Evolutionary conservation across 1,140 invertebrate genomes (phyloP), one percentile per base, ranked within the genome.

Genomic region (Atta texana): DNA sequence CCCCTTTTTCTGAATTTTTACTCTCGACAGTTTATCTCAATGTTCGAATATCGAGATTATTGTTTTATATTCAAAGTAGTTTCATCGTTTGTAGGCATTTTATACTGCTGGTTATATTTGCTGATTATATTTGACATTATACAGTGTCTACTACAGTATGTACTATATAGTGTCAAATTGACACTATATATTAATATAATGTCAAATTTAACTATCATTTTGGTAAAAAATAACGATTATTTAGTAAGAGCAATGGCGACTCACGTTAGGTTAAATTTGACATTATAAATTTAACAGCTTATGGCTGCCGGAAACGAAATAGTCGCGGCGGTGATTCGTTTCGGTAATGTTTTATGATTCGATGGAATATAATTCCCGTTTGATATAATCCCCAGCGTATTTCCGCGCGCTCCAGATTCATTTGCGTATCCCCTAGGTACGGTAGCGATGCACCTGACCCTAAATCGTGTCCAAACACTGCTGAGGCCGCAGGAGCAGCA

Each of bases 381-480:
- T 75, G 80, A 82, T 74, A 39, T 74, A 64, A 82, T 49, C 39
- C 78, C 24, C 66, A 74, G 57, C 39, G 69, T 84, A 61, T 75
- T 84, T 74, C 55, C 57, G 14, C 53, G 51, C 28, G 16, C 55
- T 39, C 74, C 63, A 21, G 53, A 63, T 88, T 88, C 72, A 72
- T 81, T 68, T 76, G 74, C 55, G 53, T 59, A 18, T 28, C 34
- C 39, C n/a, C 61, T 49, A 51, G 39, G 66, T n/a, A 57, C 59
- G 31, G 28, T 44, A 24, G 24, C 8, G 31, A 68, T 69, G 55
- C 71, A 84, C 71, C 63, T 84, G 87, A 75, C 49, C 71, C 77
- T 76, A 76, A 84, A 88, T 88, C 71, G 71, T 39, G 72, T 49
- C 39, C 69, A 55, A 88, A 88, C 71, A 72, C 16, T 34, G 69